Conservation (phyloP, 2,888 invertebrate genomes). For the Yponomeuta cagnagella region DNA sequence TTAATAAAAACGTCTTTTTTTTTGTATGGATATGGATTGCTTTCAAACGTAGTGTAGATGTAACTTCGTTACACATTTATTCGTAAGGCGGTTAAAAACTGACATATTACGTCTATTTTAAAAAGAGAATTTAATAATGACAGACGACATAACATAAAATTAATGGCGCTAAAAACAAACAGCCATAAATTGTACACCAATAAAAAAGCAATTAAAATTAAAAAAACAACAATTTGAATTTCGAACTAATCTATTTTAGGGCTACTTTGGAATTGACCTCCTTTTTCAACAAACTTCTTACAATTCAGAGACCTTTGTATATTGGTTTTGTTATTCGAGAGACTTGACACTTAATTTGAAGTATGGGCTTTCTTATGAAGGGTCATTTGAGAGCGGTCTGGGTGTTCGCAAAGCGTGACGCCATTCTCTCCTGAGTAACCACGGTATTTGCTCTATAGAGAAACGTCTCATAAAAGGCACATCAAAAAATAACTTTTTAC, state of each 20-base stretch:
- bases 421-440: slow-evolving; percentile 51
- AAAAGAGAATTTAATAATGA: neutral
- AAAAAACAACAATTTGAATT: slow-evolving; percentile 63
- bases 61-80: too few relatives aligned
- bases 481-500: too few relatives aligned
- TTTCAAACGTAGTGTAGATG: too few relatives aligned
- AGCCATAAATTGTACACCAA: slow-evolving; percentile 65
- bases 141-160: slow-evolving; percentile 31
- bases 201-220: slow-evolving; percentile 71
- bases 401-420: slow-evolving; percentile 39
- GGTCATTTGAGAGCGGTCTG: slow-evolving; percentile 7
- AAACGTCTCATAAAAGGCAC: slow-evolving; percentile 21
- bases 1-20: too few relatives aligned
- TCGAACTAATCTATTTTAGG: slow-evolving; percentile 40
- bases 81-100: too few relatives aligned
- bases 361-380: neutral
- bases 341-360: neutral
- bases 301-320: slow-evolving; percentile 24
- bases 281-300: neutral
- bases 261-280: slow-evolving; percentile 16
- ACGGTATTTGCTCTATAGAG: slow-evolving; percentile 47
- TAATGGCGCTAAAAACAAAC: slow-evolving; percentile 55
- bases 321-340: neutral
- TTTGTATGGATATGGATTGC: too few relatives aligned
- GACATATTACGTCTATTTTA: too few relatives aligned